A percentile compares a stretch with the other conserved stretches of the same genome.
Conservation (phyloP, 2,113 vertebrate species). For the Delphinus delphis region DNA sequence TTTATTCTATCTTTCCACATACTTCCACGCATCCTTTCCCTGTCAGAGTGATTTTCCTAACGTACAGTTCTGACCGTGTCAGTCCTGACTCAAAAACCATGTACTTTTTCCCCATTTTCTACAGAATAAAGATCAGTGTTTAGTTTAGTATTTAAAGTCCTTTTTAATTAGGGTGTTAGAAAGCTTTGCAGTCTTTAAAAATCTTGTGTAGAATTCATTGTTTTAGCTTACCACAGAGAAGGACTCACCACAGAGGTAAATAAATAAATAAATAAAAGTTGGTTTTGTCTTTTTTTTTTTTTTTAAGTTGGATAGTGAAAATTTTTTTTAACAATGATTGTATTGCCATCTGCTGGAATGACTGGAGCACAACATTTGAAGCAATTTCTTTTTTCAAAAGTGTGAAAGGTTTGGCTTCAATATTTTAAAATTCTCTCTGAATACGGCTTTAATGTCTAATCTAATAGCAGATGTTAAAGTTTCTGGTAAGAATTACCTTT, state of each 20-base stretch:
- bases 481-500: neutral
- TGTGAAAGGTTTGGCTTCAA: neutral
- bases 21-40: neutral
- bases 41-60: neutral
- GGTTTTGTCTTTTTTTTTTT: neutral
- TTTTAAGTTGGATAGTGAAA: neutral
- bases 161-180: neutral
- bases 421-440: constrained; percentile 8
- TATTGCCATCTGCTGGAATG: constrained; percentile 81
- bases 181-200: neutral
- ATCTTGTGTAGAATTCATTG: neutral
- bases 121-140: neutral
- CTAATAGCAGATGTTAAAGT: neutral
- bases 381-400: neutral
- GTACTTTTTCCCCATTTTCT: neutral
- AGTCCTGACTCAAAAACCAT: neutral
- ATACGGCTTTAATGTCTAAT: neutral
- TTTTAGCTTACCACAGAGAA: neutral
- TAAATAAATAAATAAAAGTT: neutral
- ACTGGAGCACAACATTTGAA: neutral
- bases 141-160: neutral
- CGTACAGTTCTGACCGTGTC: neutral
- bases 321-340: constrained; percentile 45
- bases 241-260: neutral
- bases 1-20: neutral